Base-by-base conservation (phyloP, 2,888 invertebrate genomes). In the Eudemis profundana region DNA sequence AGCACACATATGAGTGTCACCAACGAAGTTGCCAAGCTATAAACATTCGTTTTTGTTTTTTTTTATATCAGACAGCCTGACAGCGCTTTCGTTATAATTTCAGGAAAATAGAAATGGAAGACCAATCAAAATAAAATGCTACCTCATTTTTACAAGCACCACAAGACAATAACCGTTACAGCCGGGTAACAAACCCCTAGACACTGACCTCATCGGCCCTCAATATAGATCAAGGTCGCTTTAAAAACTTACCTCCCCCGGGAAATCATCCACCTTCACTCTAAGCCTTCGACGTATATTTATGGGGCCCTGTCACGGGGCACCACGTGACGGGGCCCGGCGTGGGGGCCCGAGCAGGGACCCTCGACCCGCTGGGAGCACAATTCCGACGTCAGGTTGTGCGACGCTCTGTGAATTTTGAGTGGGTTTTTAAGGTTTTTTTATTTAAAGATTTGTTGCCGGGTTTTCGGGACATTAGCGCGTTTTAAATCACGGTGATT, bases 251-350 rank as follows among this genome's bases (percentile, higher is more conserved):
- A 1, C 27, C 51, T 19, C 70, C 38, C 51, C 46, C 42, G 73
- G 73, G 72, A 73, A 73, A 70, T 70, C 72, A 72, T 12, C 49
- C 59, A 65, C 69, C 66, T 72, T 72, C 70, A 70, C 68, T 69
- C 69, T 46, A 46, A 66, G 64, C 56, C 65, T 50, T 56, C 66
- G 72, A 73, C 73, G 69, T 49, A 67, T 67, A 75, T 75, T 74
- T 74, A 75, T 75, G 72, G 72, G 49, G 42, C 27, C 51, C 69
- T 70, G 74, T 70, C 74, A 51, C 49, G 73, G 74, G 71, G 56
- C 40, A n/a, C 60, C 69, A 56, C 50, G 60, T 27, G 61, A 53
- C 61, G 53, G 23, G 23, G 3, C 23, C 23, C 23, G 23, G 23
- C 3, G 5, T 5, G 27, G 53, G 65, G 54, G 61, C 46, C 49